These are phyloP conservation scores for Thinocorus orbignyianus DNA, from an alignment of 2,113 vertebrate genomes.

Conservation along the genomic window DNA sequence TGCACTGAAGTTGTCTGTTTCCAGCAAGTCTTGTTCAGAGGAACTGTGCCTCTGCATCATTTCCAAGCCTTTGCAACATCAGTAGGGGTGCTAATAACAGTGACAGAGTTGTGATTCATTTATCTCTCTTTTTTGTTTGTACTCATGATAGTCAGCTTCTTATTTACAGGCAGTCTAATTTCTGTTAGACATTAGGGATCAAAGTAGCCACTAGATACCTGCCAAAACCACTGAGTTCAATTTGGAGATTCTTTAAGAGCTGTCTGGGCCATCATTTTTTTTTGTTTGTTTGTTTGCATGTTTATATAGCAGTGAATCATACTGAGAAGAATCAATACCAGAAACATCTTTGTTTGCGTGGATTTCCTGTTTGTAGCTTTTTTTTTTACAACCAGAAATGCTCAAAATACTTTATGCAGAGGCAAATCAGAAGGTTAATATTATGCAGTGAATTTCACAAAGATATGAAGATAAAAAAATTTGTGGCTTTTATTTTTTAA, in stretches of 20 bases:
- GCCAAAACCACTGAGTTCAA: neutral
- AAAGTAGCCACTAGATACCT: neutral
- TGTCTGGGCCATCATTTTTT: neutral
- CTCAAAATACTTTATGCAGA: neutral
- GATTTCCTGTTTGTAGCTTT: neutral
- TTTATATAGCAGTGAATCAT: neutral
- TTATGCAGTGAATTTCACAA: neutral
- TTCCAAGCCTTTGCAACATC: neutral
- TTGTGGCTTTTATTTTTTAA: neutral
- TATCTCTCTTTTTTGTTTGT: neutral
- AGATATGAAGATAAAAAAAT: neutral
- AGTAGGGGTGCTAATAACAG: neutral
- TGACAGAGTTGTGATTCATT: neutral
- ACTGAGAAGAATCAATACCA: neutral
- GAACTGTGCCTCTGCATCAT: neutral
- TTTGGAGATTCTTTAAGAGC: neutral
- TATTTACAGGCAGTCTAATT: neutral
- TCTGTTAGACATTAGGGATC: neutral
- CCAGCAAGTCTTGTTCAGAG: neutral
- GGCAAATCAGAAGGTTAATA: neutral
- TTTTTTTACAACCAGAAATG: neutral
- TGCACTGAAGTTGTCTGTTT: neutral
- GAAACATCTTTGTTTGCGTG: neutral
- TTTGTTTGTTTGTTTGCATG: neutral
- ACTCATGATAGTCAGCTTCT: neutral